A percentile compares a stretch with the other conserved stretches of the same genome.
phyloP scores from a whole-genome alignment of 2,797 vertebrate species.

The Pristis pectinata region DNA sequence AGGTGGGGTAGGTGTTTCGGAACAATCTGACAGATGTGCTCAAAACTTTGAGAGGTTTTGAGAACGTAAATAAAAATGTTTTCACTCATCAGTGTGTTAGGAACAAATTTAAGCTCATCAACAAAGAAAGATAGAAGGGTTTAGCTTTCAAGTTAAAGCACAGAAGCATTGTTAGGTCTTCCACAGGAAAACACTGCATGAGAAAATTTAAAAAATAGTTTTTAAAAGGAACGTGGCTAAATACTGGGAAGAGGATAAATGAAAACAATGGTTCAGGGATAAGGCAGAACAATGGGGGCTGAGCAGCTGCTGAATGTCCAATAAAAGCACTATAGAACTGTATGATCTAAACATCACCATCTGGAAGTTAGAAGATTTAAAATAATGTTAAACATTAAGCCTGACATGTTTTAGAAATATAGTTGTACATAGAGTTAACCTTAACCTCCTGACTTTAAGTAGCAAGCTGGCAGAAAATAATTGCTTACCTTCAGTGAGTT shows the following conservation, averaged over 20 bases:
- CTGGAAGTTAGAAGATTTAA: not conserved
- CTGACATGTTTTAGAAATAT: not conserved
- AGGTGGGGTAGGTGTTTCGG: not conserved
- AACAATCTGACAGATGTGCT: not conserved
- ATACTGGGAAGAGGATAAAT: not conserved
- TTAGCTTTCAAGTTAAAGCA: too few species aligned
- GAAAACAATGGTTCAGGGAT: not conserved
- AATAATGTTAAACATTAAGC: not conserved
- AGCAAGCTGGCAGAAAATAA: conserved; percentile 17
- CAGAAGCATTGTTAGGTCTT: not conserved
- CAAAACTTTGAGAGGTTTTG: not conserved
- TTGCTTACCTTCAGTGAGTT: conserved; percentile 34
- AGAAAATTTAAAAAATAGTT: not conserved
- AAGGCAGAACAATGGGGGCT: not conserved
- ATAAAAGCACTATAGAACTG: not conserved
- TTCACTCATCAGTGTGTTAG: not conserved
- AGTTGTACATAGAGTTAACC: too few species aligned
- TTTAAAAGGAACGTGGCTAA: not conserved
- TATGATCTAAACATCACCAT: not conserved
- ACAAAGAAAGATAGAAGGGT: not conserved
- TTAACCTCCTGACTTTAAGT: not conserved
- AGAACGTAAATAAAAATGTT: not conserved
- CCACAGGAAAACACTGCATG: not conserved
- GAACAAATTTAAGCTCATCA: not conserved
- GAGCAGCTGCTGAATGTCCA: not conserved